Conservation (phyloP, 92 coral and sea anemone genomes). For the Paramuricea clavata region DNA sequence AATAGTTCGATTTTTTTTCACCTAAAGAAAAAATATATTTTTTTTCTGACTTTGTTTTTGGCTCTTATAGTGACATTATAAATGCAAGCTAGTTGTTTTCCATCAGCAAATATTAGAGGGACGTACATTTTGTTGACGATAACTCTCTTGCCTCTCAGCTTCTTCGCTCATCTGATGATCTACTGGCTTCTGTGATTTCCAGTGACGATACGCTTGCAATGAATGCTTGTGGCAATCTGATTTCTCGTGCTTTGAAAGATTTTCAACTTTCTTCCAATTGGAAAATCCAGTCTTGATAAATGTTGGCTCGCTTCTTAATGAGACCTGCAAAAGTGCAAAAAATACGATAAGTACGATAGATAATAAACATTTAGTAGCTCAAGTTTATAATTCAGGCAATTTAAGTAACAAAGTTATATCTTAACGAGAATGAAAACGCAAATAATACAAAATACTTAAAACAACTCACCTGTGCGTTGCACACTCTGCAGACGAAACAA, state of each 20-base stretch:
- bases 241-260: too few relatives aligned
- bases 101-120: neutral
- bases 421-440: too few relatives aligned
- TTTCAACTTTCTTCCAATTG: constrained; percentile 14
- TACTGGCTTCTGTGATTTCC: too few relatives aligned
- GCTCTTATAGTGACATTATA: too few relatives aligned
- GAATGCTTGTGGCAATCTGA: constrained; percentile 39
- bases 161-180: constrained; percentile 28
- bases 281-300: constrained; percentile 14
- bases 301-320: constrained; percentile 1
- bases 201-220: constrained; percentile 1
- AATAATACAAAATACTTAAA: neutral
- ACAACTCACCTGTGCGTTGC: neutral
- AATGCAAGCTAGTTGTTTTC: too few relatives aligned
- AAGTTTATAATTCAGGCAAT: neutral
- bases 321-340: neutral
- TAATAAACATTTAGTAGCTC: neutral
- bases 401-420: neutral
- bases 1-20: too few relatives aligned
- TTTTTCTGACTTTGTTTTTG: too few relatives aligned
- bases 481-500: too few relatives aligned
- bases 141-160: constrained; percentile 10
- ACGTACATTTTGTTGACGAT: constrained; percentile 26
- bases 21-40: too few relatives aligned
- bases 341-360: neutral